Evolutionary conservation across 2,888 invertebrate genomes (phyloP), one percentile per base, ranked within the genome.

Genomic region (Meteorus cinctellus): DNA sequence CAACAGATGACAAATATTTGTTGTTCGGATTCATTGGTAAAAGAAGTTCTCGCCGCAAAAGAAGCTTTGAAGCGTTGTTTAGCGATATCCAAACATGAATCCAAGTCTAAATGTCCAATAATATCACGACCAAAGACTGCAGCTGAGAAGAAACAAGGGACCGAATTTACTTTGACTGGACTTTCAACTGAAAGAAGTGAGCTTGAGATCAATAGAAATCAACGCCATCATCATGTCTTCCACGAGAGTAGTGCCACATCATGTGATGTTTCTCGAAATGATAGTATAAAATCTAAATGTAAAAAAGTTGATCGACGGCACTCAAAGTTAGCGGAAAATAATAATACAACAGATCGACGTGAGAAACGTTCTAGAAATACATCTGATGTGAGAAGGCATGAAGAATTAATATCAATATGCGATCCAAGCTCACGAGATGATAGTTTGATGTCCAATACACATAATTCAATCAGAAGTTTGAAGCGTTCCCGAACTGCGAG

Each of bases 1-100:
- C 63, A 19, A 51, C 55, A 70, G 8, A 69, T 48, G 45, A 79
- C 45, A 74, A 79, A 75, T 16, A 70, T 79, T 55, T 86, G 84
- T 41, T 85, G 83, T 45, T 85, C 86, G 16, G 89, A 89, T 74
- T 80, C 83, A 12, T 78, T 89, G 59, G 85, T 86, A 55, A 88
- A 88, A 72, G 88, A 89, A 78, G 87, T 89, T 8, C 73, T 89
- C 27, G 88, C 89, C 19, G 89, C 89, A 5, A 89, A 89, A 66
- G 89, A 89, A 63, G 86, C 86, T 12, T 78, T 89, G 19, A 88
- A 84, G 73, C 86, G 85, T 59, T 89, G 85, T 72, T 81, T 88
- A 14, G 72, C 67, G 10, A 85, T 78, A 72, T 83, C 81, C 59
- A 77, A 78, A 55, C 72, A 45, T 24, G 77, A 79, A 62, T 80